A percentile compares a stretch with the other conserved stretches of the same genome.
phyloP scores from a whole-genome alignment of 2,113 vertebrate genomes.

The Laticauda colubrina region DNA sequence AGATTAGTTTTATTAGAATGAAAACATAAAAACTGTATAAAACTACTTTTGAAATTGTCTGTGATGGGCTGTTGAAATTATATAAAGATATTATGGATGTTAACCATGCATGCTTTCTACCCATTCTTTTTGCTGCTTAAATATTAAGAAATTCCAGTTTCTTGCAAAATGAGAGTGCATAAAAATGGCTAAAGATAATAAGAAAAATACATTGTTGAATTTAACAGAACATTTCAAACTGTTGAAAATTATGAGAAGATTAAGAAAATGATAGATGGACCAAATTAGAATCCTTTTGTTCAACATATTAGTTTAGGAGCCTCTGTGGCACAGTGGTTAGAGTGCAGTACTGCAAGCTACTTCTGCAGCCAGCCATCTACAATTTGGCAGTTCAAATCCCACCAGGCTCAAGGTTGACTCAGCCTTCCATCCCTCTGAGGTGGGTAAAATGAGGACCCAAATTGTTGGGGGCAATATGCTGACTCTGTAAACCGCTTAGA shows the following conservation, averaged over 20 bases:
- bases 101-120: constrained; percentile 44
- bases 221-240: not conserved
- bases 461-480: too few relatives aligned
- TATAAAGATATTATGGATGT: constrained; percentile 34
- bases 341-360: too few relatives aligned
- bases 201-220: not conserved
- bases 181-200: not conserved
- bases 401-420: too few relatives aligned
- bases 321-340: too few relatives aligned
- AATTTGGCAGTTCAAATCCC: too few relatives aligned
- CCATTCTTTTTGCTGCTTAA: constrained; percentile 1
- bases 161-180: not conserved
- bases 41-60: constrained; percentile 67
- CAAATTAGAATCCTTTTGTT: not conserved
- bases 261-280: not conserved
- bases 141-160: not conserved
- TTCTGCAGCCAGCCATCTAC: too few relatives aligned
- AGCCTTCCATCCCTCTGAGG: too few relatives aligned
- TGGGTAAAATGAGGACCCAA: too few relatives aligned
- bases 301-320: not conserved
- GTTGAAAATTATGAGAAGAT: not conserved
- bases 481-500: too few relatives aligned
- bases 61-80: constrained; percentile 57
- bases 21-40: constrained; percentile 57
- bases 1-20: constrained; percentile 73